Base-by-base conservation (phyloP, 2,888 invertebrate genomes). In the Seladonia tumulorum region DNA sequence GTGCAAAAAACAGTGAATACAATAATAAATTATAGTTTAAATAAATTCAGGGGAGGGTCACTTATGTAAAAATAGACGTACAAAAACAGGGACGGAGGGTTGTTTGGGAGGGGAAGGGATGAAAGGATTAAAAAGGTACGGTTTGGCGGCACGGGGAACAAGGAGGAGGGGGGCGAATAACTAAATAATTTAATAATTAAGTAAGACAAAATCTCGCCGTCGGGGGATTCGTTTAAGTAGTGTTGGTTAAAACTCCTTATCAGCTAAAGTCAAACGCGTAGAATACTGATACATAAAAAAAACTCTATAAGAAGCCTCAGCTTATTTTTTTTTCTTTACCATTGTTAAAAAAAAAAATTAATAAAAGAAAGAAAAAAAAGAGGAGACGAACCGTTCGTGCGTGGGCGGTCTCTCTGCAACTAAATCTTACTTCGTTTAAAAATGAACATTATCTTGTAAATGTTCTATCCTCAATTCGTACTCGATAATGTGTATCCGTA, bases 141-240 rank as follows among this genome's bases (percentile, higher is more conserved):
- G 29, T n/a, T 57, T 10, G 22, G 35, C 18, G 42, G 10, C 47
- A 29, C 47, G 66, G 47, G 35, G 35, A 66, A 35, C 18, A 53
- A 25, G 53, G 45, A n/a, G 10, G 68, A 22, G 74, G 73, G 79
- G 49, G 2, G 73, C n/a, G 47, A 29, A 72, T 81, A 89, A 92
- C 92, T 94, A 93, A 94, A 94, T 94, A 94, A 94, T 94, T 94
- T 94, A 94, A 93, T 92, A 92, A 93, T 93, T 94, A 94, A 94
- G 93, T 94, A 94, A 93, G 92, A 91, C 91, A 91, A 42, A 88
- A 87, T 91, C 89, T 92, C 92, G 88, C 90, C 90, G 86, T 90
- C 80, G 82, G 86, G 87, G 87, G 90, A 81, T 87, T 42, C 81
- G 53, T 78, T 92, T 94, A 94, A 94, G 94, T 94, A 94, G 91